These are phyloP conservation scores for Pseudopleuronectes americanus DNA, from an alignment of 2,797 vertebrate genomes.

Conservation along the genomic window DNA sequence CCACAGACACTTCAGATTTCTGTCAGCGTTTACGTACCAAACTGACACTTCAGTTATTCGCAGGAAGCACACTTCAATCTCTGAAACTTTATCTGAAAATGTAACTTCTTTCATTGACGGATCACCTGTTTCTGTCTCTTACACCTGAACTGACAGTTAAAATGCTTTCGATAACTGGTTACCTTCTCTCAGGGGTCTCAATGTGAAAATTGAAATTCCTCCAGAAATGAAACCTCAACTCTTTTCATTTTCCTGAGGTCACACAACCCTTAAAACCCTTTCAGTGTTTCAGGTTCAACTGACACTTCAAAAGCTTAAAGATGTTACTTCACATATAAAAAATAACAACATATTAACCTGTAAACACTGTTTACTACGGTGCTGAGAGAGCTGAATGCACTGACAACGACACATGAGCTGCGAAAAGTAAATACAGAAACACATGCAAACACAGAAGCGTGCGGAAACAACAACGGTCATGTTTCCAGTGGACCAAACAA, in stretches of 20 bases:
- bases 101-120: too few species aligned
- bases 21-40: background rate
- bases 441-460: too few species aligned
- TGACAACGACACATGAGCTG: too few species aligned
- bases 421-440: too few species aligned
- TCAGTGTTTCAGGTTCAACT: background rate
- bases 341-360: too few species aligned
- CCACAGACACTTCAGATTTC: background rate
- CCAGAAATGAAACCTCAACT: background rate
- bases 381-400: too few species aligned
- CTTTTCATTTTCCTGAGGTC: background rate
- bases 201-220: background rate
- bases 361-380: too few species aligned
- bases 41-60: background rate
- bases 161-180: too few species aligned
- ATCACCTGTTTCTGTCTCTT: background rate
- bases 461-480: too few species aligned
- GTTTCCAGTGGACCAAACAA: too few species aligned
- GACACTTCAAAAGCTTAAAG: conserved; percentile 13
- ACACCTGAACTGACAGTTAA: too few species aligned
- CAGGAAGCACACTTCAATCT: background rate
- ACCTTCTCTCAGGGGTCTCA: background rate
- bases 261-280: background rate
- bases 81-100: too few species aligned
- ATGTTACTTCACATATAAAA: background rate